Base-by-base conservation (phyloP, 2,888 invertebrate genomes). In the Odontothrips loti region DNA sequence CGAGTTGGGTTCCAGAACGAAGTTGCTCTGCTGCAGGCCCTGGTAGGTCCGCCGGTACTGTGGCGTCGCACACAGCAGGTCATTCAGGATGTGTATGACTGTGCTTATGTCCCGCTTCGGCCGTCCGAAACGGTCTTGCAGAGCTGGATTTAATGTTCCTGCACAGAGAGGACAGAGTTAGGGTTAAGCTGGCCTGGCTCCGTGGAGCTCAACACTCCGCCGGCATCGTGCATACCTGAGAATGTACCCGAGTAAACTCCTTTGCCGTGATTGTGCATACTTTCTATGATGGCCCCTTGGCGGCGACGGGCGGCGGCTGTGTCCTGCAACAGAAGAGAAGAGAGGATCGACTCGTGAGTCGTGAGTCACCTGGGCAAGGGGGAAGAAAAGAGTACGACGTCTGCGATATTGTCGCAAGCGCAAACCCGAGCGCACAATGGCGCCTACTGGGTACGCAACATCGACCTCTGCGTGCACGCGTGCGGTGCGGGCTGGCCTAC, bases 211-310 rank as follows among this genome's bases (percentile, higher is more conserved):
- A n/a, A n/a, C n/a, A n/a, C n/a, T n/a, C n/a, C n/a, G n/a, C n/a
- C n/a, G n/a, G n/a, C n/a, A n/a, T n/a, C 34, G 23, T 47, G 79
- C 82, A 83, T 80, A 87, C 87, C 87, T 84, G 96, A 97, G 88
- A 98, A 98, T 83, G 97, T 97, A 83, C 98, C 98, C 20, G 97
- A 97, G 89, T 97, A 98, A 83, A 97, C 96, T 85, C 97, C 97
- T 87, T 96, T 95, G 84, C 97, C 95, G 85, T 97, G 95, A 87
- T 97, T 96, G 87, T 94, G 93, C 96, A 96, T 95, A 85, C 95
- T 95, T 87, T 96, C 95, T 86, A 96, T 95, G 86, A 95, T 94
- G 85, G 95, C 95, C 58, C 95, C 95, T 80, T 91, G 91, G 78
- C 88, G 87, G 82, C 88, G 87, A 84, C 84, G 83, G 47, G 82